A percentile compares a stretch with the other conserved stretches of the same genome.
Evolutionary conservation across 2,888 invertebrate genomes (phyloP).

Genomic region (Drosophila hamatofila): DNA sequence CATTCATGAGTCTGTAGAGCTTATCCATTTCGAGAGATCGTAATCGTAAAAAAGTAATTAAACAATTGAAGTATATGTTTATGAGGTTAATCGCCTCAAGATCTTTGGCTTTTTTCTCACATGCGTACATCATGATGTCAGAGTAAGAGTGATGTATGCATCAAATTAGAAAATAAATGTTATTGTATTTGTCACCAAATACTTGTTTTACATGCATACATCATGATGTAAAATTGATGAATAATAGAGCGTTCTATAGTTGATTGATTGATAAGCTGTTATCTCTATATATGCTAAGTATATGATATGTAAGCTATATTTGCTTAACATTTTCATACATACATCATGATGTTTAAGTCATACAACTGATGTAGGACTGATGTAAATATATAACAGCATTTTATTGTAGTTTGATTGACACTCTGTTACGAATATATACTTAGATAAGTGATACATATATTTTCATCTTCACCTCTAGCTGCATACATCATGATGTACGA

Average conservation of each 20-base stretch:
- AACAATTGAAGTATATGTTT: background rate
- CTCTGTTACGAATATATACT: too few species aligned
- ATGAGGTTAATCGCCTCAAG: background rate
- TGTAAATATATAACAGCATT: too few species aligned
- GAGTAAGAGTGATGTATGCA: background rate
- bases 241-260: background rate
- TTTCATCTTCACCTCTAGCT: too few species aligned
- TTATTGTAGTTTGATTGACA: too few species aligned
- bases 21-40: background rate
- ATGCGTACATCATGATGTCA: constrained; percentile 4
- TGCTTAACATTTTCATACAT: too few species aligned
- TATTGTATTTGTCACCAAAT: background rate
- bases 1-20: background rate
- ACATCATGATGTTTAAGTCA: background rate
- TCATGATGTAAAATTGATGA: constrained; percentile 6
- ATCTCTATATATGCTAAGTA: too few species aligned
- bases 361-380: background rate
- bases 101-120: too few species aligned
- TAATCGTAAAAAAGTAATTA: background rate
- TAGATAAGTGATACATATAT: too few species aligned
- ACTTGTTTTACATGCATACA: background rate
- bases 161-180: background rate
- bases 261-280: too few species aligned
- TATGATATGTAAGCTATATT: too few species aligned
- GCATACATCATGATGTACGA: constrained; percentile 3